phyloP scores from a whole-genome alignment of 2,113 vertebrate species.

The Tetraodon nigroviridis region DNA sequence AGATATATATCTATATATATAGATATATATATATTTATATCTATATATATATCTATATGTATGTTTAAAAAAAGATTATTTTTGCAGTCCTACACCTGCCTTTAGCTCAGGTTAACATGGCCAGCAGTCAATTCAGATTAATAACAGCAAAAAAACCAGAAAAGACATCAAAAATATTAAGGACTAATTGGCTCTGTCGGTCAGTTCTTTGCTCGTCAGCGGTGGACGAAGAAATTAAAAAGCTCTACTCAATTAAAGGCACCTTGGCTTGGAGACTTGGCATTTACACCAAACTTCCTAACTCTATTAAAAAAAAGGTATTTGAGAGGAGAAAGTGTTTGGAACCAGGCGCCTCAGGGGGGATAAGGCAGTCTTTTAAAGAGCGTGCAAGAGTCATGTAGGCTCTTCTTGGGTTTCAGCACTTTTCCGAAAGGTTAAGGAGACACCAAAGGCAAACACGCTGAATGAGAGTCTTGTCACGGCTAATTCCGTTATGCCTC shows the following conservation, averaged over 20 bases:
- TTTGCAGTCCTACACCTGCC: constrained; percentile 14
- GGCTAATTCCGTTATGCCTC: constrained; percentile 69
- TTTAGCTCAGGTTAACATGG: constrained; percentile 50
- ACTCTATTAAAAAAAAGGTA: constrained; percentile 75
- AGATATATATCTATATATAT: constrained; percentile 1
- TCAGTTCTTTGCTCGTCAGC: constrained; percentile 73
- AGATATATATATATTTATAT: too few species aligned
- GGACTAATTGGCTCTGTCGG: constrained; percentile 68
- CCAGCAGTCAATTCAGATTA: constrained; percentile 60
- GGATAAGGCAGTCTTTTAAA: constrained; percentile 57
- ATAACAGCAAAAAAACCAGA: constrained; percentile 59
- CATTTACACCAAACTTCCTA: constrained; percentile 77
- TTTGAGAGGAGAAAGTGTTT: constrained; percentile 69
- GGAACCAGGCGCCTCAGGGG: constrained; percentile 57
- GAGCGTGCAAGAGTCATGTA: constrained; percentile 60
- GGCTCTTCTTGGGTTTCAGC: constrained; percentile 52
- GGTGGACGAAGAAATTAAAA: constrained; percentile 64
- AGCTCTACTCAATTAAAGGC: constrained; percentile 76
- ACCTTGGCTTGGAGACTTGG: constrained; percentile 73
- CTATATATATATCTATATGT: neutral
- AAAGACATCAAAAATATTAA: constrained; percentile 61
- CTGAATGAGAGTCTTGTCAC: constrained; percentile 66
- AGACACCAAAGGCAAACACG: constrained; percentile 72
- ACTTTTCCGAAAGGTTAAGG: constrained; percentile 72
- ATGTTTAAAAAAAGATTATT: too few species aligned